Evolutionary conservation across 2,797 vertebrate genomes (phyloP).

Genomic region (Pristis pectinata): DNA sequence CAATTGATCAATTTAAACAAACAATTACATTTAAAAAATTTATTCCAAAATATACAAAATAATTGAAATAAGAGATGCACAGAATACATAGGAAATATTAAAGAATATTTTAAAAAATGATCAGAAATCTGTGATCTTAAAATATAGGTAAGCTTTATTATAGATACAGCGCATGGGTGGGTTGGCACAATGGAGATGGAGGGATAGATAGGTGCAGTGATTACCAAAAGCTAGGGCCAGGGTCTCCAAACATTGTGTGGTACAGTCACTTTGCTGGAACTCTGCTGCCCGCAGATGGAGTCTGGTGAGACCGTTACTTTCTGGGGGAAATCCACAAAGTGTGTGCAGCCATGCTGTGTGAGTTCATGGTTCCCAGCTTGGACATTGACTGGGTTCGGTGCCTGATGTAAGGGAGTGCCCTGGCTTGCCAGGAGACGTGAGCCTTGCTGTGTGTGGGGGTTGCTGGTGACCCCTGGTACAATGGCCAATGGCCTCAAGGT

Average conservation of each 20-base stretch:
- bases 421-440: neutral
- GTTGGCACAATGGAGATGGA: neutral
- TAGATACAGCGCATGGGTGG: neutral
- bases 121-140: neutral
- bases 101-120: neutral
- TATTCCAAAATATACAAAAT: conserved; percentile 4
- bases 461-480: neutral
- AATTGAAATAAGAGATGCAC: neutral
- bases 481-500: neutral
- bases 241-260: neutral
- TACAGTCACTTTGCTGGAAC: neutral
- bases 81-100: neutral
- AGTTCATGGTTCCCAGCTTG: neutral
- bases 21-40: neutral
- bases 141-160: neutral
- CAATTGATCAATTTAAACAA: neutral
- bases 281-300: neutral
- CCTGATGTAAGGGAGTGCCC: neutral
- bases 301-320: neutral
- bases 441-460: neutral
- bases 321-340: neutral
- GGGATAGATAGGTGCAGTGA: too few relatives aligned
- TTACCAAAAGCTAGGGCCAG: neutral
- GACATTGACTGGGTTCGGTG: neutral
- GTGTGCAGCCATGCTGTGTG: neutral